Percentiles rank a stretch among this genome's conserved stretches.
Conservation (phyloP, 1,140 invertebrate species). For the Acromyrmex echinatior region DNA sequence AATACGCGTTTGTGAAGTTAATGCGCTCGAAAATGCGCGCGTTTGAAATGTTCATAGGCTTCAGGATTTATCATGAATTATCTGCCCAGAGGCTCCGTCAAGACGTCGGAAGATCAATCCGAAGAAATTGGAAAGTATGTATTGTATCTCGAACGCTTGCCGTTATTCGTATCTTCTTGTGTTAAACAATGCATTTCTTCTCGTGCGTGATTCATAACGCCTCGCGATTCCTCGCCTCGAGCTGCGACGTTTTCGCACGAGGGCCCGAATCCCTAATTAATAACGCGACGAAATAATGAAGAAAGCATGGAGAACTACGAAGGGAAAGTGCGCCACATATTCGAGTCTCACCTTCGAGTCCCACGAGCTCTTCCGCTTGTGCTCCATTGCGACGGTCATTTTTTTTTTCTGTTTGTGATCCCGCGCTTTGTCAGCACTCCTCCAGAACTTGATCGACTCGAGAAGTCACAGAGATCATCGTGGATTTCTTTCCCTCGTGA, state of each 20-base stretch:
- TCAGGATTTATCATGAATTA: neutral
- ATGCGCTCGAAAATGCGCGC: neutral
- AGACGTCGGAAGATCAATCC: neutral
- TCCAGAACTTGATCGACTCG: constrained; percentile 32
- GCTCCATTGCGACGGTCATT: constrained; percentile 86
- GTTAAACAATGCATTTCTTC: constrained; percentile 24
- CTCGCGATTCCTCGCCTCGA: constrained; percentile 36
- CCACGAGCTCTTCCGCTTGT: constrained; percentile 86
- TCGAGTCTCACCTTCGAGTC: constrained; percentile 84
- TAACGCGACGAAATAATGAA: constrained; percentile 56
- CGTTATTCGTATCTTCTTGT: neutral
- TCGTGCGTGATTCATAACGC: neutral
- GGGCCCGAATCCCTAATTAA: constrained; percentile 64
- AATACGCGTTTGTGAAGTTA: neutral
- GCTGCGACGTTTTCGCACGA: constrained; percentile 63
- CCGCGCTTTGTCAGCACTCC: constrained; percentile 62
- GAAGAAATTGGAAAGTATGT: constrained; percentile 32
- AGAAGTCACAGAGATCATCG: constrained; percentile 39
- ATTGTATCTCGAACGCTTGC: neutral
- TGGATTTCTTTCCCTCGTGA: neutral
- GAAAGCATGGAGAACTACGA: constrained; percentile 51
- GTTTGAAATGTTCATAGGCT: neutral
- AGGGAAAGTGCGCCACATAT: constrained; percentile 72
- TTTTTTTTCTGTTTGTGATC: constrained; percentile 48
- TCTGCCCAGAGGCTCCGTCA: neutral